Evolutionary conservation across 2,113 vertebrate species (phyloP).

Genomic region (Pedionomus torquatus): DNA sequence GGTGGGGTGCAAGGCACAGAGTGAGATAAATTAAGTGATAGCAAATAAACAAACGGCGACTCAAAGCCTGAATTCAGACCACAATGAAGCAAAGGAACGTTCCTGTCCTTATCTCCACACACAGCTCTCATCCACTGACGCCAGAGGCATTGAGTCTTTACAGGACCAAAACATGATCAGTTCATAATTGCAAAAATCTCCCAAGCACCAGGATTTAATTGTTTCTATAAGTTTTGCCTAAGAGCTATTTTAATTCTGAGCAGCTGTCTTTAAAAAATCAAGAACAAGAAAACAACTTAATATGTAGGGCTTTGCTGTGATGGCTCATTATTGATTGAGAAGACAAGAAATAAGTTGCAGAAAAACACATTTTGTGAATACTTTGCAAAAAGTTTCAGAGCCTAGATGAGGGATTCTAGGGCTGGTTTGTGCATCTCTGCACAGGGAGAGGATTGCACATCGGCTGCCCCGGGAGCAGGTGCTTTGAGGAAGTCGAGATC

Average conservation of each 20-base stretch:
- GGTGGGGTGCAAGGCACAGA: background rate
- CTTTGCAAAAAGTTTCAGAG: background rate
- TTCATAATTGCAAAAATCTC: slow-evolving; percentile 35
- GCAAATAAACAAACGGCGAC: background rate
- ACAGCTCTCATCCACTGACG: background rate
- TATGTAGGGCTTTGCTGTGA: background rate
- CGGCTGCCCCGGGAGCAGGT: background rate
- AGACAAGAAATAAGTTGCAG: background rate
- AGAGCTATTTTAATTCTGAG: slow-evolving; percentile 53
- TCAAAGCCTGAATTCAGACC: background rate
- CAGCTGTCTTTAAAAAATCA: slow-evolving; percentile 5
- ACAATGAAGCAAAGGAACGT: background rate
- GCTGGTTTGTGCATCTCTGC: background rate
- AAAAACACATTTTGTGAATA: background rate
- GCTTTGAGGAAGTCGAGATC: rapidly evolving
- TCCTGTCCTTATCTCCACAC: slow-evolving; percentile 14
- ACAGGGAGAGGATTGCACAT: background rate
- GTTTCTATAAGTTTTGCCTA: slow-evolving; percentile 29
- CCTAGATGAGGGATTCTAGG: background rate
- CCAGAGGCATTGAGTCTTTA: background rate
- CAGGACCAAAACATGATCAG: background rate
- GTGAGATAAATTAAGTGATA: background rate
- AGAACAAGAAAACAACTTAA: slow-evolving; percentile 26
- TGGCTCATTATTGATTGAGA: slow-evolving; percentile 37
- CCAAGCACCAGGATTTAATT: slow-evolving; percentile 45